These are phyloP conservation scores for Lampropteryx suffumata DNA, from an alignment of 2,888 invertebrate species.

Conservation along the genomic window DNA sequence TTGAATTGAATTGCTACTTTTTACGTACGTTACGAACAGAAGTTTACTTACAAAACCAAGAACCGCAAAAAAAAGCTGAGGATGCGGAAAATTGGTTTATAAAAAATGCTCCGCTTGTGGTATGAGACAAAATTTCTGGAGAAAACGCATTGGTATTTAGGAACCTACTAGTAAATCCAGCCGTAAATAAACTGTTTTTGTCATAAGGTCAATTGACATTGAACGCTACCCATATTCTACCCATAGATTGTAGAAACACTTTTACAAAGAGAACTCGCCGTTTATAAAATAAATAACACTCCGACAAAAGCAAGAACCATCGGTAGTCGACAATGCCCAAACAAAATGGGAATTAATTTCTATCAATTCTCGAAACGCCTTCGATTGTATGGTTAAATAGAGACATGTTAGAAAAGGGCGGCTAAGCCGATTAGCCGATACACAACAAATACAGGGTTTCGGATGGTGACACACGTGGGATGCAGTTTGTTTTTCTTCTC, in stretches of 20 bases:
- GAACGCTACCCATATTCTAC: conserved; percentile 3
- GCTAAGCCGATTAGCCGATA: conserved; percentile 78
- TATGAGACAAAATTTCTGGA: too few relatives aligned
- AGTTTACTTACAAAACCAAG: too few relatives aligned
- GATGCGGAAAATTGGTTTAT: too few relatives aligned
- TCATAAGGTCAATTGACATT: conserved; percentile 13
- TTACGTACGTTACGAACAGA: too few relatives aligned
- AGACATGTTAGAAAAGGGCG: conserved; percentile 53
- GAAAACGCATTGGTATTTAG: too few relatives aligned
- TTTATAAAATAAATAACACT: conserved; percentile 78
- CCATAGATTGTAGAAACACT: conserved; percentile 58
- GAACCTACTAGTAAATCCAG: too few relatives aligned
- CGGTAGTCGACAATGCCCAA: conserved; percentile 72
- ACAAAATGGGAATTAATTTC: conserved; percentile 80
- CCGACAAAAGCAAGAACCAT: conserved; percentile 46
- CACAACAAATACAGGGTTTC: conserved; percentile 71
- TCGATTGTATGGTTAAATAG: conserved; percentile 63
- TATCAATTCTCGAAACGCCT: conserved; percentile 78
- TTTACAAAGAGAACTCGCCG: conserved; percentile 66
- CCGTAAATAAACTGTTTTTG: background rate
- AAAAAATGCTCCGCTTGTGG: too few relatives aligned
- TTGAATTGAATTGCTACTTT: too few relatives aligned
- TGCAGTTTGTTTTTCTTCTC: conserved; percentile 54
- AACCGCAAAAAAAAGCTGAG: too few relatives aligned
- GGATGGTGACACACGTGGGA: conserved; percentile 59